These are phyloP conservation scores for Tipula lateralis DNA, from an alignment of 2,888 invertebrate genomes.

Conservation along the genomic window DNA sequence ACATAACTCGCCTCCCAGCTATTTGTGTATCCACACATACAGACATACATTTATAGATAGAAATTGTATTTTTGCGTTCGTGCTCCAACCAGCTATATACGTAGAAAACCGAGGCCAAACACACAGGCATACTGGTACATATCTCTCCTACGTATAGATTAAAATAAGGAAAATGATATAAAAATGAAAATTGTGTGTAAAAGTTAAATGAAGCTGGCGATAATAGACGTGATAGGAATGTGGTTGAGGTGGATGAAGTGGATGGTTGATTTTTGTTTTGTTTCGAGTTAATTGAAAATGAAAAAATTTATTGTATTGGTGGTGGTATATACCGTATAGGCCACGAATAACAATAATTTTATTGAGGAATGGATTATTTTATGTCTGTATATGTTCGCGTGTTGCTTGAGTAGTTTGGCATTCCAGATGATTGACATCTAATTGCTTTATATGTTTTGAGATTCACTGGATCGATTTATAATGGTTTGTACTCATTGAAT, in stretches of 20 bases:
- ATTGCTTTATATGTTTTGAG: too few relatives aligned
- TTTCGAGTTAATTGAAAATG: background rate
- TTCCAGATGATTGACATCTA: too few relatives aligned
- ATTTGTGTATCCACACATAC: too few relatives aligned
- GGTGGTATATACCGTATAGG: too few relatives aligned
- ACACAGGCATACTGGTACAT: too few relatives aligned
- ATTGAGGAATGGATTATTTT: background rate
- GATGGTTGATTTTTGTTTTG: background rate
- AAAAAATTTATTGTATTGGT: background rate
- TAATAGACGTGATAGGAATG: background rate
- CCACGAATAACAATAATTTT: background rate
- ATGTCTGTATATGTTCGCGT: background rate
- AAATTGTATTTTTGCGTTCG: background rate
- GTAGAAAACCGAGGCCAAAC: background rate
- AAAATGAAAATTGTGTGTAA: background rate
- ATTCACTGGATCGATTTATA: too few relatives aligned
- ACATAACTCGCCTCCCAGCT: background rate
- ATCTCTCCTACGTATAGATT: too few relatives aligned
- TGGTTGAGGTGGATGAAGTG: background rate
- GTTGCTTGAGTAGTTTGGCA: background rate
- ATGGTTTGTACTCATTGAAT: too few relatives aligned
- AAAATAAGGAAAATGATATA: background rate
- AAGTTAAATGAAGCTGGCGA: background rate
- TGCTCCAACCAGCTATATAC: background rate
- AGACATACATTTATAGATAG: too few relatives aligned